phyloP scores from a whole-genome alignment of 2,797 vertebrate genomes.

The Poecilia wingei region DNA sequence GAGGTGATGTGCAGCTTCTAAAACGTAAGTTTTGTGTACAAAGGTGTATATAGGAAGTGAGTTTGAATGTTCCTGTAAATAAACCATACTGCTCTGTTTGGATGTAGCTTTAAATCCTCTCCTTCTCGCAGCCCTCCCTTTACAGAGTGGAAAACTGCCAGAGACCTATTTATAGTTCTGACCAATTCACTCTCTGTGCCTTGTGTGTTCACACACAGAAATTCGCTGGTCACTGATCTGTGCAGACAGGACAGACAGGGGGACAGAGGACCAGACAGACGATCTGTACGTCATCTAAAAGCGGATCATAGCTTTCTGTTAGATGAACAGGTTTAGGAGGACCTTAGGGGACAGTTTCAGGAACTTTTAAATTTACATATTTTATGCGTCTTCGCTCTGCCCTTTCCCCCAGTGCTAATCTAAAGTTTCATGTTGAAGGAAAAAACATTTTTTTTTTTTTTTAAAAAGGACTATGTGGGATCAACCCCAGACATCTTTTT shows the following conservation, averaged over 20 bases:
- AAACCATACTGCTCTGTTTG: neutral
- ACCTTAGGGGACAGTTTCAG: neutral
- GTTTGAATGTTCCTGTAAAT: neutral
- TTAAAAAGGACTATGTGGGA: constrained; percentile 8
- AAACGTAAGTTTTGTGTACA: neutral
- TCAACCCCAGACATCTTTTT: constrained; percentile 7
- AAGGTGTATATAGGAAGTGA: neutral
- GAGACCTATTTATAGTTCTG: constrained; percentile 59
- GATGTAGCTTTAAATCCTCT: constrained; percentile 21
- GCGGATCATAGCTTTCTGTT: neutral
- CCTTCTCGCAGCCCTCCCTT: constrained; percentile 32
- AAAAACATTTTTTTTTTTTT: neutral
- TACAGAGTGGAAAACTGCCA: constrained; percentile 46
- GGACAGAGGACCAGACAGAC: neutral
- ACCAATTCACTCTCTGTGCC: constrained; percentile 29
- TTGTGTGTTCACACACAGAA: constrained; percentile 26
- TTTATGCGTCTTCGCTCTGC: neutral
- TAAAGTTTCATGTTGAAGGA: neutral
- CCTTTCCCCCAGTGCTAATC: neutral
- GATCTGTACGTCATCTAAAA: constrained; percentile 13
- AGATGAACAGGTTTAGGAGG: neutral
- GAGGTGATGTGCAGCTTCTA: neutral
- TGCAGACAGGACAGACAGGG: constrained; percentile 5
- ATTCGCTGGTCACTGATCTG: constrained; percentile 22
- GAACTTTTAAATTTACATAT: constrained; percentile 4